Evolutionary conservation across 2,113 vertebrate genomes (phyloP), one percentile per base, ranked within the genome.

Genomic region (Halcyon malimbica): DNA sequence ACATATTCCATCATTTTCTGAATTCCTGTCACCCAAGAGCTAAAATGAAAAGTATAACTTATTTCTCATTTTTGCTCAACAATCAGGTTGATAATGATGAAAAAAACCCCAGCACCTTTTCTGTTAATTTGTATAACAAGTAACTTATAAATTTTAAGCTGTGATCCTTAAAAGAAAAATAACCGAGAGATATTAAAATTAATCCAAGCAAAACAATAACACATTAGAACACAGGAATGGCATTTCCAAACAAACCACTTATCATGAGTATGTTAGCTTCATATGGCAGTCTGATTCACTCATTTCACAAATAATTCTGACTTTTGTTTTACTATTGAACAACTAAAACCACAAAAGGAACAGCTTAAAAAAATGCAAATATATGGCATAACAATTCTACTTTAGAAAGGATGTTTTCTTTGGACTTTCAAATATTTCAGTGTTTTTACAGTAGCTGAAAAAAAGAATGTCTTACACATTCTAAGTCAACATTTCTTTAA

Each of bases 1-100:
- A 99, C 73, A 75, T 96, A 97, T 70, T 97, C 97, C 96, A 98
- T 93, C 98, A 98, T 98, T 96, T 98, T 97, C 35, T 96, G 97
- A 96, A 98, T 95, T 62, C 97, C 98, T 39, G 70, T 85, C 46
- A 95, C 90, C 92, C 56, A 96, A 77, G 91, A 94, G 85, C 99
- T 99, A 96, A 95, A 97, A 46, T 18, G 25, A 96, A 96, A 62
- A 96, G 79, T 39, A 64, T 57, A 96, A 78, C 28, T 85, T 80
- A 87, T 57, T 89, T 76, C 35, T 80, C 3, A 41, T 54, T 21
- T 63, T 56, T 37, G 16, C 20, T 37, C 16, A 48, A 42, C 37
- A 87, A 59, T 21, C n/a, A 76, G 33, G 6, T 42, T 64, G 23
- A 81, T 64, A 91, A 46, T 57, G n/a, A 67, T 63, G 51, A 35